Conservation (phyloP, 2,888 invertebrate species). For the Tanytarsus gracilentus region DNA sequence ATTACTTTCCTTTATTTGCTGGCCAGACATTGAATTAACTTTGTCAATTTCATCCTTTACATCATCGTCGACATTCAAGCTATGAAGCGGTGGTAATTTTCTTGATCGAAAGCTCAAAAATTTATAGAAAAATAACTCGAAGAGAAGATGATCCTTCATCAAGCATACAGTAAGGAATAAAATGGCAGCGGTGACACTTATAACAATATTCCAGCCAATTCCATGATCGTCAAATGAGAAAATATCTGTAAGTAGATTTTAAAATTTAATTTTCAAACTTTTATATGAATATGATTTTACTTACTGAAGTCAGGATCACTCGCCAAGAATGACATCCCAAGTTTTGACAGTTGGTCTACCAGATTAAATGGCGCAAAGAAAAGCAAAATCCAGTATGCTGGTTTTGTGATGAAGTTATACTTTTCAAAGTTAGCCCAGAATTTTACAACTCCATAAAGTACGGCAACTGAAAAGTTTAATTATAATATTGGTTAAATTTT, state of each 20-base stretch:
- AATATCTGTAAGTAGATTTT: neutral
- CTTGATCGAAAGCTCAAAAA: neutral
- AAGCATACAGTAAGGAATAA: slow-evolving; percentile 54
- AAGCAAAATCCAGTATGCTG: neutral
- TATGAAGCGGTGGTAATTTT: slow-evolving; percentile 35
- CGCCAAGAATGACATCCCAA: neutral
- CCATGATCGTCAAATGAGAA: slow-evolving; percentile 45
- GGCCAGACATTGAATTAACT: slow-evolving; percentile 42
- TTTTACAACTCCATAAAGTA: neutral
- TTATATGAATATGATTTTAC: too few species aligned
- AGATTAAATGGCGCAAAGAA: slow-evolving; percentile 5
- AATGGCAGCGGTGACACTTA: slow-evolving; percentile 49
- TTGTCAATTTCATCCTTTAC: slow-evolving; percentile 48
- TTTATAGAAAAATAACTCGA: slow-evolving; percentile 3
- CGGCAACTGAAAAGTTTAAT: neutral
- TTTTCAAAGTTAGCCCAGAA: neutral
- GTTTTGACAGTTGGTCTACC: neutral
- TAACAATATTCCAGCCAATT: slow-evolving; percentile 56
- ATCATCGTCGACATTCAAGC: slow-evolving; percentile 46
- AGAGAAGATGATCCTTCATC: slow-evolving; percentile 47
- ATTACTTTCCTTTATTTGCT: slow-evolving; percentile 44
- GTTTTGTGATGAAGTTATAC: neutral
- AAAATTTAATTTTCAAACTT: neutral
- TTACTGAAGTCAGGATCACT: neutral
- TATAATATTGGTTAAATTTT: neutral